Conservation (phyloP, 2,113 vertebrate genomes). For the Oreocharis arfaki region DNA sequence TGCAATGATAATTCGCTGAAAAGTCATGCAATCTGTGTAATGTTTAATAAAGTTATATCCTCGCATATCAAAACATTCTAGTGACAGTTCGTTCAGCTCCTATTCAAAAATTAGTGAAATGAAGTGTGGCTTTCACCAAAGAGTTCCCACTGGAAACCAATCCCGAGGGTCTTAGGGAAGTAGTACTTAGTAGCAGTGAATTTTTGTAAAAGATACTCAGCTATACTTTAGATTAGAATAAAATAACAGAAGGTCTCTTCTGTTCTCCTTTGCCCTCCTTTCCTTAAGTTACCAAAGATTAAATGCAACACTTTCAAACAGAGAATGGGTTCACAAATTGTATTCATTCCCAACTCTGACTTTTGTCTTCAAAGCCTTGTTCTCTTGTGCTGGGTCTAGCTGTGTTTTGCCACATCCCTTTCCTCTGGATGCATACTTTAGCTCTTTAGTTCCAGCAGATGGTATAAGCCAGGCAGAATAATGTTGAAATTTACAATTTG, state of each 20-base stretch:
- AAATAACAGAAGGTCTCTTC: background rate
- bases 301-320: background rate
- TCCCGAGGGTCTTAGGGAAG: background rate
- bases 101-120: background rate
- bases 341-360: background rate
- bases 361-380: background rate
- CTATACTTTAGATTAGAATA: background rate
- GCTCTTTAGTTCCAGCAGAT: background rate
- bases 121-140: background rate
- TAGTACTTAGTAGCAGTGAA: background rate
- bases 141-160: background rate
- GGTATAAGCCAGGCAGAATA: background rate
- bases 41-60: background rate
- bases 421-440: background rate
- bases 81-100: background rate
- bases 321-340: background rate
- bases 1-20: background rate
- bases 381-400: background rate
- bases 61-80: background rate
- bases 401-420: background rate
- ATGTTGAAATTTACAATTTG: background rate
- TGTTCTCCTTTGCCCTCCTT: background rate
- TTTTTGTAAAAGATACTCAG: background rate
- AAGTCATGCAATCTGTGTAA: background rate
- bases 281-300: background rate